Conservation (phyloP, 2,797 vertebrate genomes). For the Sebastes melanostomus region DNA sequence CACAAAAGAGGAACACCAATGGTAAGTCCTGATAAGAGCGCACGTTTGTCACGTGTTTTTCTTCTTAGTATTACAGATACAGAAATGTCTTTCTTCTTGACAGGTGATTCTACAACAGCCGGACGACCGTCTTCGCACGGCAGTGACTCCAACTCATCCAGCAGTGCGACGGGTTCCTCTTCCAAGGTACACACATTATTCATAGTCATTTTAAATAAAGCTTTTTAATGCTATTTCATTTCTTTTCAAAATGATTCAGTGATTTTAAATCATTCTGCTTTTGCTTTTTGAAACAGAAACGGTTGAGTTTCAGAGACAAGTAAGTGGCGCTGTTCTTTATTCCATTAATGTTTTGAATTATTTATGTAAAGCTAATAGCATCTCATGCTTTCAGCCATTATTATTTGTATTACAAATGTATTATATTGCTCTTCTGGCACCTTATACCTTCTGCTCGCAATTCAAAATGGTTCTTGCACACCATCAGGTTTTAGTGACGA, state of each 20-base stretch:
- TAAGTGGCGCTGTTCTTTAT: slow-evolving; percentile 28
- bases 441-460: not conserved
- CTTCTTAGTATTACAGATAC: not conserved
- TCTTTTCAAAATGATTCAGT: not conserved
- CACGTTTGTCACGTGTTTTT: not conserved
- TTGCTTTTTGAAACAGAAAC: slow-evolving; percentile 58
- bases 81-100: not conserved
- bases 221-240: not conserved
- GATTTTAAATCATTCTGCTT: slow-evolving; percentile 8
- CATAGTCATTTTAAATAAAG: not conserved
- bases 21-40: slow-evolving; percentile 11
- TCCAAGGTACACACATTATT: slow-evolving; percentile 32
- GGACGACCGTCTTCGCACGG: not conserved
- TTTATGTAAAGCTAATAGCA: not conserved
- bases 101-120: not conserved
- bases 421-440: not conserved
- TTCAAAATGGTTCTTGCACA: not conserved
- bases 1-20: not conserved
- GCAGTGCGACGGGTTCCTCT: accelerated
- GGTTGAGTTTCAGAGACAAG: not conserved
- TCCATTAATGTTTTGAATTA: not conserved
- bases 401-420: not conserved
- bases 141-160: slow-evolving; percentile 19
- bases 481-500: not conserved
- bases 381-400: not conserved